Evolutionary conservation across 2,888 invertebrate genomes (phyloP).

Genomic region (Folsomia candida): DNA sequence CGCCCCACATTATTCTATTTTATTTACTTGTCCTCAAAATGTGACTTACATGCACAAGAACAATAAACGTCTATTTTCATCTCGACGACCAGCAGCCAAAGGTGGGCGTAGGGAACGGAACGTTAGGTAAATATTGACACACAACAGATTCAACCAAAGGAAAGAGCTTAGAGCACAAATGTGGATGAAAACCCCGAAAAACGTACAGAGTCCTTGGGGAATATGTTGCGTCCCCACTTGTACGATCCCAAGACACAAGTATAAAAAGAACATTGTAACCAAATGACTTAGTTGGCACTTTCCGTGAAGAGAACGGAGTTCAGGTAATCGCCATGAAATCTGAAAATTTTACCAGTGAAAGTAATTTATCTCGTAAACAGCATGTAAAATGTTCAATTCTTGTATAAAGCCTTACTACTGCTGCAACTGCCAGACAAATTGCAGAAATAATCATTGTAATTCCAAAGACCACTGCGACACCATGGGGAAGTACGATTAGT

Average conservation of each 20-base stretch:
- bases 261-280: constrained; percentile 47
- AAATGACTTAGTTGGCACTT: constrained; percentile 50
- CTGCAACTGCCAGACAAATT: constrained; percentile 48
- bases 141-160: constrained; percentile 50
- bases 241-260: constrained; percentile 41
- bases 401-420: constrained; percentile 38
- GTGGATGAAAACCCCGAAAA: constrained; percentile 48
- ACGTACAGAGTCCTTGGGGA: constrained; percentile 41
- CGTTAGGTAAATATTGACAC: constrained; percentile 50
- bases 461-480: constrained; percentile 37
- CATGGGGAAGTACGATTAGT: constrained; percentile 25
- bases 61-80: constrained; percentile 46
- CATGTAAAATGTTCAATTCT: not conserved
- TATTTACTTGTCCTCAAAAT: not conserved
- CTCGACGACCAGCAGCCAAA: constrained; percentile 42
- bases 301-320: constrained; percentile 47
- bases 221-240: constrained; percentile 39
- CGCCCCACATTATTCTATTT: not conserved
- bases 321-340: constrained; percentile 46
- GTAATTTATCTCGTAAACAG: not conserved
- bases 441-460: constrained; percentile 44
- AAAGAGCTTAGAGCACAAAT: constrained; percentile 48
- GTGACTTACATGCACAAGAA: constrained; percentile 47
- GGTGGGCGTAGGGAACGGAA: constrained; percentile 49
- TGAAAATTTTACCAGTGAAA: not conserved